phyloP scores from a whole-genome alignment of 2,797 vertebrate genomes.

The Intellagama lesueurii region DNA sequence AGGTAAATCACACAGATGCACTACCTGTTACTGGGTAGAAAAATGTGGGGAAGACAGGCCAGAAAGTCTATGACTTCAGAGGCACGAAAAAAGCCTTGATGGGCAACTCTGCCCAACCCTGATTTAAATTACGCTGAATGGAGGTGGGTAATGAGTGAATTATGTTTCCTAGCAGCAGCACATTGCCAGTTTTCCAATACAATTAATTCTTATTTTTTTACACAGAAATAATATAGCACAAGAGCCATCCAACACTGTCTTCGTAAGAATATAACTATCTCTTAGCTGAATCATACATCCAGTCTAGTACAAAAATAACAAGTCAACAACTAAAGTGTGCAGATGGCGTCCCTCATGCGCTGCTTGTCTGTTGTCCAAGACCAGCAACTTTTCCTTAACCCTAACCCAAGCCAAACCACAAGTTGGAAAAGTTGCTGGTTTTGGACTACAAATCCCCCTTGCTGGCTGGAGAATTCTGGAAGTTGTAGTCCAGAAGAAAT shows the following conservation, averaged over 20 bases:
- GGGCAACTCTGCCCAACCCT: too few species aligned
- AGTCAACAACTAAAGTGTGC: background rate
- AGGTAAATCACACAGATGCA: too few species aligned
- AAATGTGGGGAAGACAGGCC: too few species aligned
- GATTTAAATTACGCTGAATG: conserved; percentile 1
- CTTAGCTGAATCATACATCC: background rate
- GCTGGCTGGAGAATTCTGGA: too few species aligned
- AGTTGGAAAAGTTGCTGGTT: too few species aligned
- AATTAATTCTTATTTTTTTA: background rate
- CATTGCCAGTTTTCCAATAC: background rate
- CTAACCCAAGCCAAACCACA: too few species aligned
- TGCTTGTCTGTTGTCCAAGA: background rate
- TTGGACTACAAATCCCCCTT: too few species aligned
- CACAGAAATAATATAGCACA: background rate
- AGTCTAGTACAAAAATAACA: background rate
- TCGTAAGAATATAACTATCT: background rate
- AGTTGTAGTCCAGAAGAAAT: too few species aligned
- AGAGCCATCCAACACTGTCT: background rate
- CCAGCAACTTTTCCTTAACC: too few species aligned
- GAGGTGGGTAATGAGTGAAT: background rate
- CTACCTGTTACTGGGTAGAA: too few species aligned
- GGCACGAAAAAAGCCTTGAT: too few species aligned
- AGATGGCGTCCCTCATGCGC: background rate
- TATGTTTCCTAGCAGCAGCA: background rate
- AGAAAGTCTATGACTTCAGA: too few species aligned